Conservation (phyloP, 1,140 invertebrate genomes). For the Venturia canescens region DNA sequence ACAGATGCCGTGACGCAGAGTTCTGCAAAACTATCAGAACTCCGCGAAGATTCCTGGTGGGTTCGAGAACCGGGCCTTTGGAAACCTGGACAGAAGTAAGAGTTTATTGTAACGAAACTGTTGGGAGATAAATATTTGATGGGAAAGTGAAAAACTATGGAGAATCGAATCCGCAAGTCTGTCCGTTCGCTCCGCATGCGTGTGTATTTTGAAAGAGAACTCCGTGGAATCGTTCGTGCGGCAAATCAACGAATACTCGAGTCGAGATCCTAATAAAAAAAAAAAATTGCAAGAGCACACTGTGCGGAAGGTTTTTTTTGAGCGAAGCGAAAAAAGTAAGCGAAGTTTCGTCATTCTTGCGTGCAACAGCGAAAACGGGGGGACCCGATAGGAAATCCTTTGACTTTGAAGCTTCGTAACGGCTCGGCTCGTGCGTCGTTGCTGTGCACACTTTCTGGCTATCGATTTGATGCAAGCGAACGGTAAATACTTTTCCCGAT, state of each 20-base stretch:
- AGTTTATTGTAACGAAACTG: too few species aligned
- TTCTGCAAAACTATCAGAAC: neutral
- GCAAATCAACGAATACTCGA: neutral
- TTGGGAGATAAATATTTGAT: too few species aligned
- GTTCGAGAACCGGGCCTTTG: neutral
- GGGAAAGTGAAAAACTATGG: neutral
- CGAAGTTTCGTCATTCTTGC: neutral
- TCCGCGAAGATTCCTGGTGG: neutral
- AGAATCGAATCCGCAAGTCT: neutral
- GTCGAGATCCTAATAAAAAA: neutral
- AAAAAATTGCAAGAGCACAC: neutral
- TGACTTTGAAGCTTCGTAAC: constrained; percentile 20
- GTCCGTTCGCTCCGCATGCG: neutral
- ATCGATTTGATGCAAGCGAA: neutral
- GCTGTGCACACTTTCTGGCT: neutral
- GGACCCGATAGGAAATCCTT: constrained; percentile 1
- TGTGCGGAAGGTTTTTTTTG: neutral
- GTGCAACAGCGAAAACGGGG: neutral
- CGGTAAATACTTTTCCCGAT: too few species aligned
- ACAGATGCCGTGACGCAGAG: neutral
- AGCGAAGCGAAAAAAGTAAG: neutral
- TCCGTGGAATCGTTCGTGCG: neutral
- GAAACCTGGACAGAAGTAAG: too few species aligned
- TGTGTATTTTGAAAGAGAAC: neutral
- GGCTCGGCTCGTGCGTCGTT: neutral